These are phyloP conservation scores for Spisula subtruncata DNA, from an alignment of 2,888 invertebrate genomes.

Conservation along the genomic window DNA sequence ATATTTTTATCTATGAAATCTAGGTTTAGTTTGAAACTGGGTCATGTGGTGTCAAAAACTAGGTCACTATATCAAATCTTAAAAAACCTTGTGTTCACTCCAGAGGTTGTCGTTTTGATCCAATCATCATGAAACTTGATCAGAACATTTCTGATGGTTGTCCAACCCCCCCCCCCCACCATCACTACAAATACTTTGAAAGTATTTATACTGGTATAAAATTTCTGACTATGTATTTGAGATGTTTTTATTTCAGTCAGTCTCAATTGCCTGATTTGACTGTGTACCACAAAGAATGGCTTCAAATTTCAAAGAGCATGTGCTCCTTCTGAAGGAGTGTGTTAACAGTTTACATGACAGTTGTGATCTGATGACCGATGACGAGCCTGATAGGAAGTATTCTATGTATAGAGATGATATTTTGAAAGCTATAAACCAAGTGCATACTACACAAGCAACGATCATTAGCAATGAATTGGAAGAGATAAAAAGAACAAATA, in stretches of 20 bases:
- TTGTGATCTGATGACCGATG: not conserved
- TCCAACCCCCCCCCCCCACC: no score
- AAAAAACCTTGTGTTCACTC: no score
- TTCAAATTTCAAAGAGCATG: not conserved
- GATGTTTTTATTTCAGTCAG: not conserved
- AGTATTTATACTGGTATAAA: no score
- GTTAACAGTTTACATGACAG: slow-evolving; percentile 13
- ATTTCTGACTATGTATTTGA: no score
- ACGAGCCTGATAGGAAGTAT: not conserved
- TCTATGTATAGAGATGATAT: not conserved
- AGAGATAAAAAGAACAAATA: not conserved
- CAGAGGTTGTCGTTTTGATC: no score
- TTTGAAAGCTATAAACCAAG: slow-evolving; percentile 8
- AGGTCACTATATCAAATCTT: no score
- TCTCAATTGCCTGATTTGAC: not conserved
- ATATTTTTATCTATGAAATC: no score
- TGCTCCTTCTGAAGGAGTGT: slow-evolving; percentile 1
- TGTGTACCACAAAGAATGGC: slow-evolving; percentile 12
- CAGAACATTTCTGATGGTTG: no score
- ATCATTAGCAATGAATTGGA: slow-evolving; percentile 34
- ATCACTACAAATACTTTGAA: no score
- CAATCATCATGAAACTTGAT: no score
- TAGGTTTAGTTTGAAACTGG: no score
- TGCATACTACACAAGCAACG: slow-evolving; percentile 28
- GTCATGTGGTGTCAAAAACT: no score